Base-by-base conservation (phyloP, 1,140 invertebrate genomes). In the Scaptomyza pallida region DNA sequence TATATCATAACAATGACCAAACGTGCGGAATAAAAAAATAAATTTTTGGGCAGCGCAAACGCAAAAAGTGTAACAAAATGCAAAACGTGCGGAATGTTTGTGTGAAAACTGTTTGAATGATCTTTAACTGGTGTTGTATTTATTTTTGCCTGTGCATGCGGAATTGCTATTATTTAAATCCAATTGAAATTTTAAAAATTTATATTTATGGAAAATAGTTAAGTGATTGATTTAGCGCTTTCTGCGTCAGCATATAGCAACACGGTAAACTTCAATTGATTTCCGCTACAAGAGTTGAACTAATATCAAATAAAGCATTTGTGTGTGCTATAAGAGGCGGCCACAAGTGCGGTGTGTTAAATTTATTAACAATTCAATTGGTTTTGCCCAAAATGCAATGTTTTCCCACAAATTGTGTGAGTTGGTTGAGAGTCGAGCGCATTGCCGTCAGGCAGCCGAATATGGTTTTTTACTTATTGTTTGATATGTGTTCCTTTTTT, bases 191-290 rank as follows among this genome's bases (percentile, higher is more conserved):
- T 60, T 61, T 60, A 50, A 54, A 35, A 16, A 19, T 51, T 16
- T 67, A 59, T 68, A 33, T 57, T 9, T 63, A 17, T 45, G 43
- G 30, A 78, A 64, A 75, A 75, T 75, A 83, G 79, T 83, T 78
- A 78, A 75, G 65, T 78, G 79, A 83, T 83, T 82, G 79, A 82
- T 82, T 75, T 68, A 78, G 70, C 61, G 67, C 65, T 72, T 9
- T 30, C 23, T 6, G 51, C 59, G 6, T 6, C 55, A 15, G 12
- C 16, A 13, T 4, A 10, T 54, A 44, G 30, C 40, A 41, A 17
- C 8, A 16, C 13, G 16, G 35, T 71, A 26, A 68, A 40, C 54
- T 60, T 21, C 64, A 81, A 82, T 81, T 81, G 73, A 80, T 80
- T 80, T 77, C 55, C 2, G 16, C 35, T 59, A 12, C 37, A 51